Evolutionary conservation across 1,140 invertebrate genomes (phyloP).

Genomic region (Polypedilum vanderplanki): DNA sequence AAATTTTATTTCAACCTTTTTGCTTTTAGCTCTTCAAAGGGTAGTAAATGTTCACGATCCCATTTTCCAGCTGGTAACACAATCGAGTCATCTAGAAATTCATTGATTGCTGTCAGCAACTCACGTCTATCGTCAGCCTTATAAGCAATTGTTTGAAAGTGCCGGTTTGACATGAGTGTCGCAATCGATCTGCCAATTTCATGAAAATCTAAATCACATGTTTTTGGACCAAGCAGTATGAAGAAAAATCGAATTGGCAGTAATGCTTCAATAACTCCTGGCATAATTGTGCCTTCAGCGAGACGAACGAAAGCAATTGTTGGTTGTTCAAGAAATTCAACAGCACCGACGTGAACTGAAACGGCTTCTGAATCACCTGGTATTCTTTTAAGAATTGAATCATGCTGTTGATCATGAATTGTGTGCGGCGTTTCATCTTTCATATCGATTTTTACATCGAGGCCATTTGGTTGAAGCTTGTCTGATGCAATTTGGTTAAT

Average conservation of each 20-base stretch:
- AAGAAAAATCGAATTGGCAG: slow-evolving; percentile 88
- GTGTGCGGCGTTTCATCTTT: background rate
- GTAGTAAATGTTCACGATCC: slow-evolving; percentile 76
- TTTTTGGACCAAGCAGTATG: slow-evolving; percentile 72
- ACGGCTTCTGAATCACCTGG: slow-evolving; percentile 76
- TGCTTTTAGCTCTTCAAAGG: slow-evolving; percentile 69
- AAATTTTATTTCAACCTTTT: slow-evolving; percentile 44
- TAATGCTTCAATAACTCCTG: slow-evolving; percentile 79
- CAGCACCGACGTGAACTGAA: slow-evolving; percentile 64
- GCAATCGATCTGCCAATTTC: slow-evolving; percentile 88
- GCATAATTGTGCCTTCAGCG: slow-evolving; percentile 69
- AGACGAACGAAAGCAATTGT: slow-evolving; percentile 81
- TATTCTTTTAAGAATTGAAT: slow-evolving; percentile 73
- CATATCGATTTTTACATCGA: background rate
- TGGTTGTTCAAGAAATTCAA: slow-evolving; percentile 75
- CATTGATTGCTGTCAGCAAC: slow-evolving; percentile 78
- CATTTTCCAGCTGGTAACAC: slow-evolving; percentile 87
- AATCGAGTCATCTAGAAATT: slow-evolving; percentile 82
- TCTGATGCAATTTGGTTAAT: background rate
- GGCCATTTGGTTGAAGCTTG: background rate
- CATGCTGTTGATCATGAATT: slow-evolving; percentile 56
- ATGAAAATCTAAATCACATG: slow-evolving; percentile 77
- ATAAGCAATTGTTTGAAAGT: slow-evolving; percentile 84
- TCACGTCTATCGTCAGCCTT: slow-evolving; percentile 72
- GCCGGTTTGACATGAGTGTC: slow-evolving; percentile 84